Evolutionary conservation across 23 tunicate species (phyloP), one percentile per base, ranked within the genome.

Genomic region (Aplidium turbinatum): DNA sequence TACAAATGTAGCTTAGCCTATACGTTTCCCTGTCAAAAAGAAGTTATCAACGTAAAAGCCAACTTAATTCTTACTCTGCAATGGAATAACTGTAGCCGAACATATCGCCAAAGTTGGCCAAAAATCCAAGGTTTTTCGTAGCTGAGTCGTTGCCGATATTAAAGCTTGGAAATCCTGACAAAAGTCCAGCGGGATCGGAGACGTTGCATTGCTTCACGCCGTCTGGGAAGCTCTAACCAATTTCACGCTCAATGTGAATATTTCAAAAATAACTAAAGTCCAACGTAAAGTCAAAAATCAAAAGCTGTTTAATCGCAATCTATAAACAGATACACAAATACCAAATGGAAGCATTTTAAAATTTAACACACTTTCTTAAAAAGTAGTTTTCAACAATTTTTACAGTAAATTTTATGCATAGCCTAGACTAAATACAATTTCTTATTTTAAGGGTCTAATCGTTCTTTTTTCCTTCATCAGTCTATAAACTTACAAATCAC

Each of bases 131-230:
- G 28, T 52, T 32, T 73, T 70, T 42, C 3, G 23, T 31, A 4
- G 57, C 40, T 0, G 69, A 29, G 7, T 31, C 32, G 29, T 40
- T 58, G 32, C 73, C 76, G 0, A 78, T 60, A 21, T 73, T 40
- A 46, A 87, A 87, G 58, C 94, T 87, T 6, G 93, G 93, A 53
- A 86, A 86, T 9, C 73, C 42, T 5, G 93, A 86, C 55, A 86
- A 55, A 16, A 80, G 27, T 19, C 55, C 70, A 1, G 77, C 70
- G 21, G 35, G 24, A 55, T 74, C 75, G 0, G 86, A 72, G 39
- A 87, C 86, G 45, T 87, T 87, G 85, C 94, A 82, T 13, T 57
- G 39, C 34, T 64, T 57, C 0, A 80, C 39, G 2, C 94, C 86
- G 3, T 42, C 16, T 2, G 94, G 94, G 50, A 87, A 87, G 39